phyloP scores from a whole-genome alignment of 2,113 vertebrate genomes.

The Thalassoma bifasciatum region DNA sequence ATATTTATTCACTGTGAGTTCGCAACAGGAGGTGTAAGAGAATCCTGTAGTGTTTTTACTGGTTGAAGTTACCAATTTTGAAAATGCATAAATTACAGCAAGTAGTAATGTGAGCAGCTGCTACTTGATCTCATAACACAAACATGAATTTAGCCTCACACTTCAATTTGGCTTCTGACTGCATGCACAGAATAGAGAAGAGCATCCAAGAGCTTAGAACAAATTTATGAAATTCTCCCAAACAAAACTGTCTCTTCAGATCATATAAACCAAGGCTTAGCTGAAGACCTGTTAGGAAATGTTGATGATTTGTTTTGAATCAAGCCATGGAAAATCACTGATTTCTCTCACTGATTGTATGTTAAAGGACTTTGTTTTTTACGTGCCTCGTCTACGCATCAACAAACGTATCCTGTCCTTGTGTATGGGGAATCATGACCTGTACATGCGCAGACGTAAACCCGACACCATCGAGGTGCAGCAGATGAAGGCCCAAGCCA shows the following conservation, averaged over 20 bases:
- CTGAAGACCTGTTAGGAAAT: slow-evolving; percentile 11
- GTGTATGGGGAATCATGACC: slow-evolving; percentile 99
- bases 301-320: slow-evolving; percentile 5
- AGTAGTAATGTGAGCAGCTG: slow-evolving; percentile 45
- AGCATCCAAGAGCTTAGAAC: slow-evolving; percentile 29
- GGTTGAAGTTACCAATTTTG: slow-evolving; percentile 21
- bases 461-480: slow-evolving; percentile 99
- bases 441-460: slow-evolving; percentile 98
- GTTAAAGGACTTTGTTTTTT: slow-evolving; percentile 95
- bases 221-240: background rate
- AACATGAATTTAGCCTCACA: slow-evolving; percentile 44
- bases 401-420: slow-evolving; percentile 98
- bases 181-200: slow-evolving; percentile 20
- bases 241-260: slow-evolving; percentile 18
- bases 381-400: slow-evolving; percentile 95
- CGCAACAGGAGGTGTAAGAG: slow-evolving; percentile 27
- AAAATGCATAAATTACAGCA: slow-evolving; percentile 41
- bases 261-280: slow-evolving; percentile 5
- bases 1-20: slow-evolving; percentile 7
- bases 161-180: slow-evolving; percentile 23
- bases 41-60: slow-evolving; percentile 19
- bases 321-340: background rate
- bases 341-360: slow-evolving; percentile 21
- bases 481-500: slow-evolving; percentile 99
- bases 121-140: slow-evolving; percentile 47